phyloP scores from a whole-genome alignment of 2,797 vertebrate species.

The Brachymystax lenok region DNA sequence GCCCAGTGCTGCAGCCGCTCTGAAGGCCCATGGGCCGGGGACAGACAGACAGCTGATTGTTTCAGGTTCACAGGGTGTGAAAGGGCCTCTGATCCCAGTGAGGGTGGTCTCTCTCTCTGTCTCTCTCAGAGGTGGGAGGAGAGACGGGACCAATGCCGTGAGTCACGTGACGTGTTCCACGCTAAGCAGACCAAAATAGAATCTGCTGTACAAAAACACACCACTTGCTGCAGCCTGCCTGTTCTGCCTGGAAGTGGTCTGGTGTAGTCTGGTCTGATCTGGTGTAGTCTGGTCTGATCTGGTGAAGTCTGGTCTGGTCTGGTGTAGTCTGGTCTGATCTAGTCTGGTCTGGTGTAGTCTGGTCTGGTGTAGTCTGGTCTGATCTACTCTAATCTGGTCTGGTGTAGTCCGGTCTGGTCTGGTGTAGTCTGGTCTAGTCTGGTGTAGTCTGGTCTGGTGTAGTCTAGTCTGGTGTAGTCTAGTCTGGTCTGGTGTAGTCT shows the following conservation, averaged over 20 bases:
- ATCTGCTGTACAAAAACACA: conserved; percentile 78
- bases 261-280: too few relatives aligned
- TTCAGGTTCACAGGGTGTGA: conserved; percentile 98
- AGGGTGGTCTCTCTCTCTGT: conserved; percentile 78
- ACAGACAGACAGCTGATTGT: conserved; percentile 84
- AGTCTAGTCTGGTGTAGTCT: too few relatives aligned
- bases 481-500: too few relatives aligned
- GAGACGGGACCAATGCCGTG: conserved; percentile 22
- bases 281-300: too few relatives aligned
- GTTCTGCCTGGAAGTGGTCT: conserved; percentile 17
- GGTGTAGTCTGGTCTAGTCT: too few relatives aligned
- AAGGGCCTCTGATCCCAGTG: conserved; percentile 85
- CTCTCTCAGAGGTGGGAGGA: conserved; percentile 57
- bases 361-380: too few relatives aligned
- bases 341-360: too few relatives aligned
- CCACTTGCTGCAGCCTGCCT: conserved; percentile 79
- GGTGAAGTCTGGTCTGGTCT: too few relatives aligned
- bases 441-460: too few relatives aligned
- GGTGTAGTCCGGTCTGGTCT: too few relatives aligned
- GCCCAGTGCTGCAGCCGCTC: conserved; percentile 27
- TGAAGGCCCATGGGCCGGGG: conserved; percentile 42
- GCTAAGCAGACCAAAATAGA: conserved; percentile 79
- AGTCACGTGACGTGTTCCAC: conserved; percentile 78
- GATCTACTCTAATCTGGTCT: too few relatives aligned
- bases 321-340: too few relatives aligned